Evolutionary conservation across 35 echinoderm and acorn worm species (phyloP).

Genomic region (Apostichopus japonicus): DNA sequence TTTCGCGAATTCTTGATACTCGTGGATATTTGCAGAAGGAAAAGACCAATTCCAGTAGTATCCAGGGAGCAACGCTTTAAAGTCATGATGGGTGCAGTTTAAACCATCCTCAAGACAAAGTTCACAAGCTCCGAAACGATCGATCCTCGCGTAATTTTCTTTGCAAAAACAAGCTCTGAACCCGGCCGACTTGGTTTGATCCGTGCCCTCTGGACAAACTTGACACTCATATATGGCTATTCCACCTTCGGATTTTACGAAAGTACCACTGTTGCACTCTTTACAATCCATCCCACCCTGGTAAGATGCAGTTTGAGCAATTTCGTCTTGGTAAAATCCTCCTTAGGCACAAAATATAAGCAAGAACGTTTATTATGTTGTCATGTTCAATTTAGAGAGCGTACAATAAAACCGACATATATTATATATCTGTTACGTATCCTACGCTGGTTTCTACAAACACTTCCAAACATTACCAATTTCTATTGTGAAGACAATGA

Average conservation of each 20-base stretch:
- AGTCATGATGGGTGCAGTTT: slow-evolving; percentile 2
- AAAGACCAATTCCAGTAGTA: slow-evolving; percentile 31
- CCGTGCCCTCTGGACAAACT: slow-evolving; percentile 3
- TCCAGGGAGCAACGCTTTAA: slow-evolving; percentile 11
- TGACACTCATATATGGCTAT: background rate
- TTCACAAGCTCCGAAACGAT: slow-evolving; percentile 11
- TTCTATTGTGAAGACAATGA: background rate
- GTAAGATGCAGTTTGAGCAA: background rate
- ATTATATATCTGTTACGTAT: background rate
- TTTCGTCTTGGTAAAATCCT: slow-evolving; percentile 22
- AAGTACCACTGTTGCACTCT: slow-evolving; percentile 1
- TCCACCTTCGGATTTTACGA: background rate
- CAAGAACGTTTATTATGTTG: too few species aligned
- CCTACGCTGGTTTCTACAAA: background rate
- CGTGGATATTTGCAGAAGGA: background rate
- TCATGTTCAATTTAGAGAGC: background rate
- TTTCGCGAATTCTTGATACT: background rate
- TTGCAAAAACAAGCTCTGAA: background rate
- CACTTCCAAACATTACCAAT: background rate
- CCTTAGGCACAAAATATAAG: background rate
- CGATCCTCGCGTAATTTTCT: background rate
- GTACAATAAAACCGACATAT: background rate
- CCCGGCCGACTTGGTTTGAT: background rate
- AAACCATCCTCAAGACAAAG: background rate
- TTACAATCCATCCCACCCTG: background rate